These are phyloP conservation scores for Psephotus haematonotus DNA, from an alignment of 2,113 vertebrate species.

Conservation along the genomic window DNA sequence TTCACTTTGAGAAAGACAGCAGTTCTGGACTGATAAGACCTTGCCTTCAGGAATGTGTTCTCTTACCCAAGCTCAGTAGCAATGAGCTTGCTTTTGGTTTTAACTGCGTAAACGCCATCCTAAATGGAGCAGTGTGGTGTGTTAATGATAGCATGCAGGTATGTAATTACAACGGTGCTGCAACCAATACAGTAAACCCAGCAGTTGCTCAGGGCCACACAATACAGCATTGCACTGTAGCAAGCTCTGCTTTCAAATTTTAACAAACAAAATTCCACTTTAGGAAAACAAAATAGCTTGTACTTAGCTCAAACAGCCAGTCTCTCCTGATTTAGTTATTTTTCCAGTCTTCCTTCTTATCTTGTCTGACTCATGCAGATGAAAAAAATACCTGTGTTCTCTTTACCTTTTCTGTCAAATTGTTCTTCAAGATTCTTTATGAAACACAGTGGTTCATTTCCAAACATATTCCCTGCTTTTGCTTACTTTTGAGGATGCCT, in stretches of 20 bases:
- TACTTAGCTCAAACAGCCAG: neutral
- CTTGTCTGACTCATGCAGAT: neutral
- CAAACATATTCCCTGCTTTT: neutral
- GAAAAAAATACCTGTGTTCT: neutral
- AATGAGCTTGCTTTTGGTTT: neutral
- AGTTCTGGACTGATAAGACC: neutral
- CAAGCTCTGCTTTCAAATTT: neutral
- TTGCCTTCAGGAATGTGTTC: neutral
- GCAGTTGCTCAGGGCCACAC: neutral
- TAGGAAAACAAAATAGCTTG: neutral
- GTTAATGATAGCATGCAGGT: neutral
- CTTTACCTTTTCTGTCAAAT: neutral
- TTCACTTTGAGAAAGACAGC: neutral
- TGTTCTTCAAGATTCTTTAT: neutral
- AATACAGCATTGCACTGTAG: neutral
- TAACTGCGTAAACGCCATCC: neutral
- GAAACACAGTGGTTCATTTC: neutral
- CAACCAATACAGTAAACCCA: neutral
- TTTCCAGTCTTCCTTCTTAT: neutral
- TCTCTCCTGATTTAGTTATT: neutral
- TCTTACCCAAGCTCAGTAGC: accelerated
- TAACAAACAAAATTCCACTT: neutral
- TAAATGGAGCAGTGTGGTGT: neutral
- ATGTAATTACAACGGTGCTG: neutral
- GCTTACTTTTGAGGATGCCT: neutral